Evolutionary conservation across 2,797 vertebrate genomes (phyloP).

Genomic region (Chrosomus eos): DNA sequence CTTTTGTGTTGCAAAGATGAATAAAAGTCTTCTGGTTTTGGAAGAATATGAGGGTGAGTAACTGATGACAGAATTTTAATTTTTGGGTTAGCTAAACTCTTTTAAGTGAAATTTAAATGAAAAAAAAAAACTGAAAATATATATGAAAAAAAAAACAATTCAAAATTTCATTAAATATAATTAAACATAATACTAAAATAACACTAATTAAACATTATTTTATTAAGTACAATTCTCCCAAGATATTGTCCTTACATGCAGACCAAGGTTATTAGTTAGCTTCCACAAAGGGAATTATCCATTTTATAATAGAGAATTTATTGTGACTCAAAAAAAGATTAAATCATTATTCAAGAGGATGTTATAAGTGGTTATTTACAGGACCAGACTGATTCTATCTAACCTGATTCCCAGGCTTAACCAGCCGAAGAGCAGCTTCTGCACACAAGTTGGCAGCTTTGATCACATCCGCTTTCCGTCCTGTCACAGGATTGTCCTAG

Average conservation of each 20-base stretch:
- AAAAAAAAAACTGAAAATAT: too few species aligned
- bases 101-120: too few species aligned
- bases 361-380: neutral
- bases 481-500: constrained; percentile 88
- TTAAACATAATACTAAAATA: neutral
- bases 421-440: constrained; percentile 93
- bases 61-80: too few species aligned
- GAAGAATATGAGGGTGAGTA: too few species aligned
- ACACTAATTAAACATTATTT: neutral
- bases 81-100: too few species aligned
- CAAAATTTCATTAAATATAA: neutral
- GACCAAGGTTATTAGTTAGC: neutral
- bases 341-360: neutral
- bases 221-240: neutral
- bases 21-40: too few species aligned
- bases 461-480: constrained; percentile 93
- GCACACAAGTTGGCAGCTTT: constrained; percentile 94
- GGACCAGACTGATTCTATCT: neutral
- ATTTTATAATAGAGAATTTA: neutral
- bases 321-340: neutral
- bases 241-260: neutral
- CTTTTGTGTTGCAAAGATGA: too few species aligned
- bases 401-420: constrained; percentile 97
- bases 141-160: too few species aligned
- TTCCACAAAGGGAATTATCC: neutral